phyloP scores from a whole-genome alignment of 2,797 vertebrate genomes.

The Sebastes taczanowskii region DNA sequence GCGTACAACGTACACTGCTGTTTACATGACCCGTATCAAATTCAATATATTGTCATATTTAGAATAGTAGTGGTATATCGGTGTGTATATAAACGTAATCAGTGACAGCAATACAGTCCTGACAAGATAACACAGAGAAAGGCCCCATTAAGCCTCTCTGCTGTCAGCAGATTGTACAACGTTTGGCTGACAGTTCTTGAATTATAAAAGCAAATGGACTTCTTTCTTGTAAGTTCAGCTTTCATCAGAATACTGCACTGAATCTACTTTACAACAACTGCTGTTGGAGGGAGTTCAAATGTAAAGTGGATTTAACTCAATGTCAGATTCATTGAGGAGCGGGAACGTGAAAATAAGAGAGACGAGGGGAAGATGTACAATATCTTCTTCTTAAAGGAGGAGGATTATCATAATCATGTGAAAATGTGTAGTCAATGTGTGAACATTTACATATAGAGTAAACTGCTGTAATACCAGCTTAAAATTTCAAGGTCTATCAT shows the following conservation, averaged over 20 bases:
- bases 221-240: neutral
- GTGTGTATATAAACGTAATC: neutral
- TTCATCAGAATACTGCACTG: neutral
- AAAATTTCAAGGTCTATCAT: neutral
- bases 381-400: neutral
- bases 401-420: constrained; percentile 24
- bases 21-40: no score
- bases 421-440: neutral
- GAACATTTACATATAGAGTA: constrained; percentile 13
- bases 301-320: neutral
- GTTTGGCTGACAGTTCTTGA: neutral
- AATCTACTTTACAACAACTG: neutral
- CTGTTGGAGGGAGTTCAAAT: neutral
- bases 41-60: no score
- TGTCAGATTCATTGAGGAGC: neutral
- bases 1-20: no score
- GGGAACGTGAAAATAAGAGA: neutral
- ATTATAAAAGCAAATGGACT: neutral
- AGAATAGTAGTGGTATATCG: accelerated
- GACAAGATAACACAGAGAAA: neutral
- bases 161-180: neutral
- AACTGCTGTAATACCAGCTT: neutral
- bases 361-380: neutral
- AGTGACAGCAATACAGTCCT: neutral
- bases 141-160: neutral